Percentiles rank a stretch among this genome's conserved stretches.
Conservation (phyloP, 2,797 vertebrate species). For the Lagothrix lagotricha region DNA sequence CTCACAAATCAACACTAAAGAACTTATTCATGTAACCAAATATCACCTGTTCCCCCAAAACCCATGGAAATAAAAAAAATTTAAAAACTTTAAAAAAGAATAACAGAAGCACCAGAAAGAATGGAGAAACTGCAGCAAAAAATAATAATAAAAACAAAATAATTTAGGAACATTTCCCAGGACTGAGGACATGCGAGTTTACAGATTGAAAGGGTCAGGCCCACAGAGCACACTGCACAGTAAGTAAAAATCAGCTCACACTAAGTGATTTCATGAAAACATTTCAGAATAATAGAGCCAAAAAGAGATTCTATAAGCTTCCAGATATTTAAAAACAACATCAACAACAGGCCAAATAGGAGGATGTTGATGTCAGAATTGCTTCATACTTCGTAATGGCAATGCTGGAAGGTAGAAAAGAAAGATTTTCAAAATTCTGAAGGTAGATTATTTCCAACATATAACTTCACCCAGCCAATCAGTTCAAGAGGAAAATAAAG, state of each 20-base stretch:
- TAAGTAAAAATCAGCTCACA: neutral
- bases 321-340: neutral
- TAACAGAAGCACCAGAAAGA: neutral
- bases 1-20: neutral
- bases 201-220: neutral
- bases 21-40: neutral
- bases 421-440: slow-evolving; percentile 19
- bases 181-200: neutral
- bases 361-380: neutral
- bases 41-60: neutral
- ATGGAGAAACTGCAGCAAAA: neutral
- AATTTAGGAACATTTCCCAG: neutral
- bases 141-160: neutral
- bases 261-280: neutral
- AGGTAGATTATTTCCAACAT: neutral
- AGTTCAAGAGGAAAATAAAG: neutral
- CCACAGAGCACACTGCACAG: neutral
- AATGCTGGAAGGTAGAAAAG: neutral
- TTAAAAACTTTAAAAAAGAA: neutral
- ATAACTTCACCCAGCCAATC: neutral
- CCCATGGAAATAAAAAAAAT: neutral
- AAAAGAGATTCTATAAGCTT: neutral
- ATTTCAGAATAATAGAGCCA: neutral
- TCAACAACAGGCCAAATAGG: neutral
- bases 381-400: neutral